phyloP scores from a whole-genome alignment of 2,888 invertebrate genomes.

The Phyto melanocephala region DNA sequence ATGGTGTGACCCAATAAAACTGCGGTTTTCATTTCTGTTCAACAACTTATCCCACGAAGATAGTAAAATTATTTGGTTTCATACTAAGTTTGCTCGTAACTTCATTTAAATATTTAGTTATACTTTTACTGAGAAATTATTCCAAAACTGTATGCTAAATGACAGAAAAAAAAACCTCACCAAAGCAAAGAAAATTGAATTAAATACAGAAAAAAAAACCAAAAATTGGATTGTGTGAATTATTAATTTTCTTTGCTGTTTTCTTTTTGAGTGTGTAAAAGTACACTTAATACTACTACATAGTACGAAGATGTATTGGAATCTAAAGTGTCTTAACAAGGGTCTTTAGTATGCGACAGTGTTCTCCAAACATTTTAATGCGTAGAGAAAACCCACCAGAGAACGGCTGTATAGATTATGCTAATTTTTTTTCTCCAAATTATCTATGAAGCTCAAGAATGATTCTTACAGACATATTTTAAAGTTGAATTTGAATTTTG shows the following conservation, averaged over 20 bases:
- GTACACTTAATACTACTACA: too few species aligned
- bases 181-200: not conserved
- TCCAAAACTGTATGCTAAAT: not conserved
- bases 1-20: slow-evolving; percentile 41
- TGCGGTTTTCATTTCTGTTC: slow-evolving; percentile 28
- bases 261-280: not conserved
- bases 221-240: slow-evolving; percentile 5
- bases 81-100: not conserved
- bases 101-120: not conserved
- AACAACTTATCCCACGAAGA: not conserved
- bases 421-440: too few species aligned
- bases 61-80: not conserved
- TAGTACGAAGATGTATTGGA: too few species aligned
- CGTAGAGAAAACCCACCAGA: too few species aligned
- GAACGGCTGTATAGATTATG: too few species aligned
- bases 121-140: slow-evolving; percentile 31
- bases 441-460: too few species aligned
- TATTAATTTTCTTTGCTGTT: slow-evolving; percentile 12
- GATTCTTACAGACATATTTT: too few species aligned
- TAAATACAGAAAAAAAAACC: not conserved
- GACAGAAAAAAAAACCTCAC: not conserved
- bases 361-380: too few species aligned
- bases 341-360: not conserved
- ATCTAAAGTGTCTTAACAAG: not conserved
- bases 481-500: too few species aligned